These are phyloP conservation scores for Acridotheres tristis DNA, from an alignment of 2,797 vertebrate species.

Conservation along the genomic window DNA sequence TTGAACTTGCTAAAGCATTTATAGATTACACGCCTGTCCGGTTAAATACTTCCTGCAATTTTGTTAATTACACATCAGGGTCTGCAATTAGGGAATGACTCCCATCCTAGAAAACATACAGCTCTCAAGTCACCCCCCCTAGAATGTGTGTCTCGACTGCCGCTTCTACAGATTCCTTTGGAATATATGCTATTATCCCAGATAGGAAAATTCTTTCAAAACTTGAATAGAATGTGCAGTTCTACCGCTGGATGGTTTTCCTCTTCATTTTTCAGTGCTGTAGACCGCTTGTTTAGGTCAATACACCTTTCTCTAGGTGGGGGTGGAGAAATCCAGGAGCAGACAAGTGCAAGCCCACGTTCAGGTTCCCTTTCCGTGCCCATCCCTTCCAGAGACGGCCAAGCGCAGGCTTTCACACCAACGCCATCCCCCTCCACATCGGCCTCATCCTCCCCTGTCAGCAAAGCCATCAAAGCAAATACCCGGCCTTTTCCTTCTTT, in stretches of 20 bases:
- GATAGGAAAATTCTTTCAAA: not conserved
- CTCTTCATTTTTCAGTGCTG: not conserved
- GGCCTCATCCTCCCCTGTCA: not conserved
- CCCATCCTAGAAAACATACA: not conserved
- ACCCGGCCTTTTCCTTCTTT: not conserved
- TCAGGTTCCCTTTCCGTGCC: not conserved
- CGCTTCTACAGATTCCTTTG: not conserved
- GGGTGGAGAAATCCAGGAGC: not conserved
- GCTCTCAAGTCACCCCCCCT: not conserved
- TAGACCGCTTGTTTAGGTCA: fast-evolving
- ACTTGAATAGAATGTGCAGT: not conserved
- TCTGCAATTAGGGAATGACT: not conserved
- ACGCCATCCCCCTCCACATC: not conserved
- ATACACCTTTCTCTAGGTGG: fast-evolving
- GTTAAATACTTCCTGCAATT: constrained; percentile 45
- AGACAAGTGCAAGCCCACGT: not conserved
- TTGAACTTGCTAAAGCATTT: not conserved
- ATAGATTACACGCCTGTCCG: not conserved
- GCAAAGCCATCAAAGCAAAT: not conserved
- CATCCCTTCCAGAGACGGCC: not conserved
- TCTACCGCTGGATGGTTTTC: not conserved
- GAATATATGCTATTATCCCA: not conserved
- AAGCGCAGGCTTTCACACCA: not conserved
- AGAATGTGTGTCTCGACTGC: not conserved
- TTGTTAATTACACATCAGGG: constrained; percentile 30